Evolutionary conservation across 2,888 invertebrate genomes (phyloP).

Genomic region (Meandrusa payeni): DNA sequence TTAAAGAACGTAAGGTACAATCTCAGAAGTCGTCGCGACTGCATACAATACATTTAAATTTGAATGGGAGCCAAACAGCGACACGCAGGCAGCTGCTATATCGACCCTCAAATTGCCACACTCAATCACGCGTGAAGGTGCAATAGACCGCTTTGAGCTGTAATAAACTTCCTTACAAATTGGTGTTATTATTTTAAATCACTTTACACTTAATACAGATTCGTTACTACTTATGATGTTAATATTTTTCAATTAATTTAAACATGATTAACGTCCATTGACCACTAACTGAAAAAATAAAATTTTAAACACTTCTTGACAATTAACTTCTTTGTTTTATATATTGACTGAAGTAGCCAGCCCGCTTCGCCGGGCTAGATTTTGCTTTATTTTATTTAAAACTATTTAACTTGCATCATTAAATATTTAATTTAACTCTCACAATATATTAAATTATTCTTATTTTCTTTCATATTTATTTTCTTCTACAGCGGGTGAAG

Average conservation of each 20-base stretch:
- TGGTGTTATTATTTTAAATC: slow-evolving; percentile 31
- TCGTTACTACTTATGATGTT: not conserved
- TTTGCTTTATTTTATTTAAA: too few species aligned
- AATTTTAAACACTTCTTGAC: too few species aligned
- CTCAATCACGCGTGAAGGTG: slow-evolving; percentile 70
- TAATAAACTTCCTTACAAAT: slow-evolving; percentile 39
- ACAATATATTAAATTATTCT: too few species aligned
- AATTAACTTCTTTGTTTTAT: too few species aligned
- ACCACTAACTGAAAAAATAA: too few species aligned
- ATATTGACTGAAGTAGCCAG: too few species aligned
- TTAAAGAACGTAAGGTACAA: not conserved
- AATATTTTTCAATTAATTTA: not conserved
- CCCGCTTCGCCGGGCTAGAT: too few species aligned
- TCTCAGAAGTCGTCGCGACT: slow-evolving; percentile 18
- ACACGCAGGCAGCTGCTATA: slow-evolving; percentile 53
- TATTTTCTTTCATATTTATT: too few species aligned
- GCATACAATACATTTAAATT: slow-evolving; percentile 51
- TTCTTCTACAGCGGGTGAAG: too few species aligned
- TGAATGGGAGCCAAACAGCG: slow-evolving; percentile 62
- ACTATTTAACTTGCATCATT: too few species aligned
- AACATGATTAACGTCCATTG: too few species aligned
- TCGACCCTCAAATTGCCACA: slow-evolving; percentile 63
- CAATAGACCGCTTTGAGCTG: slow-evolving; percentile 39
- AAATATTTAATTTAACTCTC: too few species aligned
- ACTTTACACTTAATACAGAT: slow-evolving; percentile 11